A percentile compares a stretch with the other conserved stretches of the same genome.
phyloP scores from a whole-genome alignment of 2,888 invertebrate species.

The Siphlonurus alternatus region DNA sequence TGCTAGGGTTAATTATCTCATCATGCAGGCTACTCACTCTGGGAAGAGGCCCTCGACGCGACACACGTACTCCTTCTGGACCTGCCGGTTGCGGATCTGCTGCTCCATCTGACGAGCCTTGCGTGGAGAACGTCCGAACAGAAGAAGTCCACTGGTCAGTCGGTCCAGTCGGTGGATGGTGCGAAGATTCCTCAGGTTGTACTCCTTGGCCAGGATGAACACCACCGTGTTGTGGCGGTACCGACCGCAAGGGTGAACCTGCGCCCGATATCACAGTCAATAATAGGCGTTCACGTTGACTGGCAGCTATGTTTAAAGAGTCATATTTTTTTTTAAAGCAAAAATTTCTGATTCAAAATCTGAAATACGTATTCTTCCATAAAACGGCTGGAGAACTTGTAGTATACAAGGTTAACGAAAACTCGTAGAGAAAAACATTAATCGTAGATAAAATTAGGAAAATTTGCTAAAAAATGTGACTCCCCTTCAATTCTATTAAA shows the following conservation, averaged over 20 bases:
- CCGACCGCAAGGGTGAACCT: slow-evolving; percentile 96
- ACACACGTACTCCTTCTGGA: slow-evolving; percentile 90
- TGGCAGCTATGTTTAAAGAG: too few species aligned
- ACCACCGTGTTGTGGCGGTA: slow-evolving; percentile 95
- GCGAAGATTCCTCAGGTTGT: slow-evolving; percentile 80
- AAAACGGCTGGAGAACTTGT: too few species aligned
- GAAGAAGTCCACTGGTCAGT: slow-evolving; percentile 81
- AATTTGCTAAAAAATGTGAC: too few species aligned
- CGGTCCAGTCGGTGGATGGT: slow-evolving; percentile 93
- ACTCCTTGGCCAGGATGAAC: slow-evolving; percentile 91
- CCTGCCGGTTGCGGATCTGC: slow-evolving; percentile 79
- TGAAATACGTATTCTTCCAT: too few species aligned
- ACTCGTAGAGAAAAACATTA: too few species aligned
- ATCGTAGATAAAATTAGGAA: too few species aligned
- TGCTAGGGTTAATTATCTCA: too few species aligned
- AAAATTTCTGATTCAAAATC: too few species aligned
- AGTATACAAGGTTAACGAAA: too few species aligned
- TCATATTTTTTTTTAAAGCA: too few species aligned
- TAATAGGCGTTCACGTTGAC: too few species aligned
- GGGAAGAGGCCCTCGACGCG: slow-evolving; percentile 89
- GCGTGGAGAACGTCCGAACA: slow-evolving; percentile 86
- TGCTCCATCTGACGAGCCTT: slow-evolving; percentile 91
- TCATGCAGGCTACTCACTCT: slow-evolving; percentile 41
- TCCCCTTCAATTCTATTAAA: too few species aligned
- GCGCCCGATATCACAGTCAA: slow-evolving; percentile 15